Percentiles rank a stretch among this genome's conserved stretches.
Evolutionary conservation across 1,140 invertebrate genomes (phyloP).

Genomic region (Diorhabda elongata): DNA sequence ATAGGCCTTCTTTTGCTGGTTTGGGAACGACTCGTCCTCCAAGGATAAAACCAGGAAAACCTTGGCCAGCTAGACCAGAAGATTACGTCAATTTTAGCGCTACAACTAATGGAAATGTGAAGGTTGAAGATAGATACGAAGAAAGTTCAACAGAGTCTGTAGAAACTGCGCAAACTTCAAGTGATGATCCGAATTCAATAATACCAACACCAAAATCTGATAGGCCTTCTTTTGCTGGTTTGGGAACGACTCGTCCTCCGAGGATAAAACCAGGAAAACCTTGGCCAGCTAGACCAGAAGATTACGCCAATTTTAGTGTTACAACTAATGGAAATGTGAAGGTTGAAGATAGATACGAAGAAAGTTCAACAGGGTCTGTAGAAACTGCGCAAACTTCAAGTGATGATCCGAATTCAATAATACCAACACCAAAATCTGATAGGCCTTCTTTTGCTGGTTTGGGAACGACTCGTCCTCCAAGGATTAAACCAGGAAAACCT

Average conservation of each 20-base stretch:
- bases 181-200: not conserved
- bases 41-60: slow-evolving; percentile 10
- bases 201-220: not conserved
- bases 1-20: slow-evolving; percentile 18
- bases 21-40: not conserved
- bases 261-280: slow-evolving; percentile 9
- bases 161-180: not conserved
- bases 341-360: not conserved
- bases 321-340: not conserved
- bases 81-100: not conserved
- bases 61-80: slow-evolving; percentile 20
- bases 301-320: not conserved
- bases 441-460: slow-evolving; percentile 18
- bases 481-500: slow-evolving; percentile 14
- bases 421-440: not conserved
- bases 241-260: not conserved
- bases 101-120: not conserved
- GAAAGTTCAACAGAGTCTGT: not conserved
- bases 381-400: too few species aligned
- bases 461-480: not conserved
- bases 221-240: not conserved
- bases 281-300: slow-evolving; percentile 20
- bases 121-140: not conserved
- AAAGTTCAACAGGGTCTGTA: not conserved
- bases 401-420: too few species aligned